Percentiles rank a stretch among this genome's conserved stretches.
Conservation (phyloP, 2,797 vertebrate species). For the Chrosomus eos region DNA sequence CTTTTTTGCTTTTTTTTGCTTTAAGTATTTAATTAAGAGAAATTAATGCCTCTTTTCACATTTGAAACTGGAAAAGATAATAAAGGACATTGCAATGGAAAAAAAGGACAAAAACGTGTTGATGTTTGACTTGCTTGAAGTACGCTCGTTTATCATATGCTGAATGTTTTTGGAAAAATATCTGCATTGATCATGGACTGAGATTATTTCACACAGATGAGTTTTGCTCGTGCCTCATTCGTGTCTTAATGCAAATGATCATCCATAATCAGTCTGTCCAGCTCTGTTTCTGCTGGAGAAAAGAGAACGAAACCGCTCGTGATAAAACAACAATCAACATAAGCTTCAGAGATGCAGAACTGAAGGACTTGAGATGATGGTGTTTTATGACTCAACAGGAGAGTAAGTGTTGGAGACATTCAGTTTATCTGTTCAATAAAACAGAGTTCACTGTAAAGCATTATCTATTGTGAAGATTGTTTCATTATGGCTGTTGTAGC, state of each 20-base stretch:
- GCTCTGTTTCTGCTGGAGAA: too few relatives aligned
- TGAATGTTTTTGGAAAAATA: not conserved
- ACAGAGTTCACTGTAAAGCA: too few relatives aligned
- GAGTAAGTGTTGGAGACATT: too few relatives aligned
- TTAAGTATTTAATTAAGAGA: constrained; percentile 93
- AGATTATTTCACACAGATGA: not conserved
- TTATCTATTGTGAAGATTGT: too few relatives aligned
- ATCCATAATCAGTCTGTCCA: not conserved
- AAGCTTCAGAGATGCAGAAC: too few relatives aligned
- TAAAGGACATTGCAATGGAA: constrained; percentile 80
- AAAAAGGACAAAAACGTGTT: constrained; percentile 64
- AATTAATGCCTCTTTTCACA: constrained; percentile 90
- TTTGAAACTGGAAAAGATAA: constrained; percentile 88
- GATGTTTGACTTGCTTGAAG: constrained; percentile 54
- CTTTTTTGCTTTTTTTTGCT: constrained; percentile 86
- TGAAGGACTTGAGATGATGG: too few relatives aligned
- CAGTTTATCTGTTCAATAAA: too few relatives aligned
- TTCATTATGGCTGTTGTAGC: too few relatives aligned
- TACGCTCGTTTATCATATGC: not conserved
- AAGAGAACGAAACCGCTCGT: too few relatives aligned
- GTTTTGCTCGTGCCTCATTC: not conserved
- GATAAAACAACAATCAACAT: too few relatives aligned
- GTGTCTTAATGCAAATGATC: not conserved
- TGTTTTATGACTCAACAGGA: too few relatives aligned
- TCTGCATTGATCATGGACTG: not conserved